Conservation (phyloP, 2,113 vertebrate genomes). For the Aegypius monachus region DNA sequence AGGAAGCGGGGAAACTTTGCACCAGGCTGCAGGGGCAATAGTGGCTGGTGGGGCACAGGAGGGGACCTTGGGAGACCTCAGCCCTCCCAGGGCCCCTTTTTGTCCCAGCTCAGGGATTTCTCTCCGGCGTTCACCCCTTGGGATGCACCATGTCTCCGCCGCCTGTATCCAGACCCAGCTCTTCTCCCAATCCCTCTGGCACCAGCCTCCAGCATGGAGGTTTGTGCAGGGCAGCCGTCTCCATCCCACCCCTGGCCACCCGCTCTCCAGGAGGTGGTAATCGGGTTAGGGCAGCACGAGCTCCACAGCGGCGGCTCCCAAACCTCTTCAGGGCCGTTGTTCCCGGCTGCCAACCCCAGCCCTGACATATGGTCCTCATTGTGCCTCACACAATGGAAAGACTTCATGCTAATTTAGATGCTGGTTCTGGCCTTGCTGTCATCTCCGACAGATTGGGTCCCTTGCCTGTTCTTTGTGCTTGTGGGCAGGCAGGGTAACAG, state of each 20-base stretch:
- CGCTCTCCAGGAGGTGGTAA: background rate
- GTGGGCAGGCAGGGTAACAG: background rate
- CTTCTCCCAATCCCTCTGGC: background rate
- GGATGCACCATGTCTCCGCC: accelerated
- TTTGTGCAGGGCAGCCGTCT: accelerated
- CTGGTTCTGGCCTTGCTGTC: background rate
- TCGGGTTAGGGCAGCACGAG: background rate
- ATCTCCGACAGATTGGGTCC: slow-evolving; percentile 26
- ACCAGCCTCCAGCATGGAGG: background rate
- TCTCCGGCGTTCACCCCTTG: accelerated
- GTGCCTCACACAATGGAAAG: slow-evolving; percentile 22
- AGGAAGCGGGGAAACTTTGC: background rate
- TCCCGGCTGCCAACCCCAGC: background rate
- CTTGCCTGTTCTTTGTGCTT: background rate
- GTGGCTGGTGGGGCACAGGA: background rate
- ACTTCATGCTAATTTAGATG: slow-evolving; percentile 14
- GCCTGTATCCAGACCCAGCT: background rate
- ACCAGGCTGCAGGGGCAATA: background rate
- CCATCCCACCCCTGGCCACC: background rate
- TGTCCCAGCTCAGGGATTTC: background rate
- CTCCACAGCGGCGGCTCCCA: background rate
- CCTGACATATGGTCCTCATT: slow-evolving; percentile 61
- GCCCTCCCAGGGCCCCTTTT: background rate
- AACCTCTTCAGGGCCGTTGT: background rate
- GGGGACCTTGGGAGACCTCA: background rate